These are phyloP conservation scores for Halotydeus destructor DNA, from an alignment of 1,140 invertebrate genomes.

Conservation along the genomic window DNA sequence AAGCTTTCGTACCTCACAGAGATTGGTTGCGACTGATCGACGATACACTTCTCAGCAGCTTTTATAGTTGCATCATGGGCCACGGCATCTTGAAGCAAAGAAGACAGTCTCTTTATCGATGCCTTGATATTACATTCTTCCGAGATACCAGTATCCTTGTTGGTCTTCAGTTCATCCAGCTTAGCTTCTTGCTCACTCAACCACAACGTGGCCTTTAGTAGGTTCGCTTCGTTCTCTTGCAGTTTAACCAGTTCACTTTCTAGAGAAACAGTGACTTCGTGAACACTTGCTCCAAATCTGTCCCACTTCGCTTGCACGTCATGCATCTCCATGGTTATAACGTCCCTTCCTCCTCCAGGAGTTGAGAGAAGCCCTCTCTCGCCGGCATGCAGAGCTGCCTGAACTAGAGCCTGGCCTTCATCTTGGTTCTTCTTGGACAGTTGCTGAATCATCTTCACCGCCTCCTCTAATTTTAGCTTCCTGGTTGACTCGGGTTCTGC, in stretches of 20 bases:
- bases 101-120: not conserved
- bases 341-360: constrained; percentile 64
- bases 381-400: constrained; percentile 69
- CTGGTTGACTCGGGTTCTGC: not conserved
- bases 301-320: constrained; percentile 84
- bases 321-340: constrained; percentile 64
- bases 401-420: constrained; percentile 69
- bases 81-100: not conserved
- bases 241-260: constrained; percentile 78
- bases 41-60: not conserved
- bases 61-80: not conserved
- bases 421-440: constrained; percentile 60
- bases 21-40: not conserved
- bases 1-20: not conserved
- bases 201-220: constrained; percentile 76
- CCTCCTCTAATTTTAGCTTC: not conserved
- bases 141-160: constrained; percentile 29
- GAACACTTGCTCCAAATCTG: constrained; percentile 67
- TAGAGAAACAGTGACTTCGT: constrained; percentile 69
- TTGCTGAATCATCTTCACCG: constrained; percentile 27
- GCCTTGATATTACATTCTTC: not conserved
- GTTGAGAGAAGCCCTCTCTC: constrained; percentile 75
- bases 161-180: constrained; percentile 77
- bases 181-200: constrained; percentile 81
- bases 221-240: constrained; percentile 83